Evolutionary conservation across 2,888 invertebrate genomes (phyloP), one percentile per base, ranked within the genome.

Genomic region (Volucella inflata): DNA sequence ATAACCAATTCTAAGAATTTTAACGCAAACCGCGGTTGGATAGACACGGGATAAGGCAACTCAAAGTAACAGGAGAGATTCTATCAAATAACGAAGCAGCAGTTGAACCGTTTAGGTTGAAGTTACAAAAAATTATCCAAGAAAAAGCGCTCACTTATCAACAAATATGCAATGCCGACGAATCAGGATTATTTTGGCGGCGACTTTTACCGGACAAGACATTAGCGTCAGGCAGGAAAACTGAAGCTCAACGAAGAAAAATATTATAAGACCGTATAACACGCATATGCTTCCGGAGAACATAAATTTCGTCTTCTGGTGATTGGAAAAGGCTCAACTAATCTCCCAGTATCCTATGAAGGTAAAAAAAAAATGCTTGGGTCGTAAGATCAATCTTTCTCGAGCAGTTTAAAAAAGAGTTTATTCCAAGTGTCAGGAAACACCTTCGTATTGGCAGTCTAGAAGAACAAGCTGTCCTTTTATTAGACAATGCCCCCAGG

Each of bases 181-280:
- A n/a, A n/a, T n/a, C n/a, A n/a, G n/a, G n/a, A n/a, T n/a, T n/a
- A n/a, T n/a, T n/a, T n/a, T n/a, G n/a, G n/a, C n/a, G n/a, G n/a
- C n/a, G n/a, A n/a, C n/a, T n/a, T n/a, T n/a, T n/a, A n/a, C n/a
- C n/a, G n/a, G n/a, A n/a, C n/a, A n/a, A n/a, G n/a, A n/a, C n/a
- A n/a, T n/a, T n/a, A n/a, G n/a, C n/a, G n/a, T n/a, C n/a, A n/a
- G n/a, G n/a, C n/a, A n/a, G n/a, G n/a, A n/a, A n/a, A n/a, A n/a
- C n/a, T n/a, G n/a, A n/a, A n/a, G n/a, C n/a, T n/a, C n/a, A n/a
- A n/a, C n/a, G n/a, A n/a, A n/a, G n/a, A n/a, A n/a, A n/a, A 44
- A 55, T n/a, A 46, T 12, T 46, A 46, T 12, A 46, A 46, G 46
- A 46, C 46, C n/a, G 46, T 46, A 46, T 46, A 46, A 46, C 46